Evolutionary conservation across 2,797 vertebrate genomes (phyloP), one percentile per base, ranked within the genome.

Genomic region (Spinibarbus caldwelli): DNA sequence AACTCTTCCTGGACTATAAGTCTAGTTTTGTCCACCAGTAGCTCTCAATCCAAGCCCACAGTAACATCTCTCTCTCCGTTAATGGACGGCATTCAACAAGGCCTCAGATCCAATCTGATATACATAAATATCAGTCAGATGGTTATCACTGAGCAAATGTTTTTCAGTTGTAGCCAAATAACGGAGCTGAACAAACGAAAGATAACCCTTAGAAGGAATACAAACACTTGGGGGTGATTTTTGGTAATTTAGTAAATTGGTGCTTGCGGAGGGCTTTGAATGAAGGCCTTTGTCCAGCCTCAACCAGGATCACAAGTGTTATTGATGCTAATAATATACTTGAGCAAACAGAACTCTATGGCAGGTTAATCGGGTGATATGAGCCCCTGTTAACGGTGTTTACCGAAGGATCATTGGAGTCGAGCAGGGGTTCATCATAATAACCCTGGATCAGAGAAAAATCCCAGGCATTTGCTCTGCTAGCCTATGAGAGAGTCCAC

Each of bases 301-400:
- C 91, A 87, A 86, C 84, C 85, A 86, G 86, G 88, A 93, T 91
- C 89, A 92, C 87, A 92, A 90, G 87, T 88, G 89, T 88, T 90
- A 90, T 79, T 89, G 82, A 89, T 89, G 86, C 90, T 92, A 93
- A 93, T 91, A 90, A 91, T 90, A 88, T 91, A 87, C 86, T 89
- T 90, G 89, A 85, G 88, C 91, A 93, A 94, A 93, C 92, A 92
- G 82, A 76, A 84, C 89, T 92, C 91, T 90, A 92, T 87, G 41
- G 87, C 83, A 90, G 90, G 93, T 94, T 93, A 92, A 92, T 93
- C 88, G 86, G 79, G 77, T 6, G 84, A 87, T 86, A 89, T 89
- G 87, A 76, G 91, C 92, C 91, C 90, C 89, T 91, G 91, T 92
- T 93, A 91, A 91, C 84, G 86, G 49, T 94, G 92, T 93, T 94